phyloP scores from a whole-genome alignment of 2,797 vertebrate species.

The Eulemur albifrons region DNA sequence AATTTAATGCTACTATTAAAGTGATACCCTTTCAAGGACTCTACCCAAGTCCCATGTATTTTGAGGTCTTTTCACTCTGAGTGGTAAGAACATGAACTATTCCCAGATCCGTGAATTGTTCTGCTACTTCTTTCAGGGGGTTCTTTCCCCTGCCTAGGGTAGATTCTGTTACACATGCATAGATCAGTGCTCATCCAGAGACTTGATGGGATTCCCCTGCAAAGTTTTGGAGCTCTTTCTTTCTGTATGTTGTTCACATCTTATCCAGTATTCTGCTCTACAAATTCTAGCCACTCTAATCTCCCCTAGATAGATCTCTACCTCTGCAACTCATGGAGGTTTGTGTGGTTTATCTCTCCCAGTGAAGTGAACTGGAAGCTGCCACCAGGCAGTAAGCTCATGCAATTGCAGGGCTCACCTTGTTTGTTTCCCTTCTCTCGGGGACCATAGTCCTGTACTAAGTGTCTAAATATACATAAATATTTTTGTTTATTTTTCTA shows the following conservation, averaged over 20 bases:
- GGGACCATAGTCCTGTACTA: neutral
- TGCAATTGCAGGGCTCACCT: neutral
- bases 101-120: neutral
- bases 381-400: neutral
- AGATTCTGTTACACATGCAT: neutral
- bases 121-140: neutral
- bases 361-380: neutral
- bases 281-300: neutral
- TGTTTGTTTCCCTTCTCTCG: neutral
- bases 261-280: neutral
- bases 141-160: neutral
- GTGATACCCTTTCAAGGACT: neutral
- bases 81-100: neutral
- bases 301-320: neutral
- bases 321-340: neutral
- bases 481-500: slow-evolving; percentile 2
- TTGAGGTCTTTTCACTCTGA: neutral
- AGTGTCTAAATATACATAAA: neutral
- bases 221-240: neutral
- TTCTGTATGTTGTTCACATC: neutral
- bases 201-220: neutral
- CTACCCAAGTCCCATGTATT: neutral
- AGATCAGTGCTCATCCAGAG: neutral
- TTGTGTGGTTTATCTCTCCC: neutral
- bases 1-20: neutral